Conservation (phyloP, 2,888 invertebrate genomes). For the Cantharis lateralis region DNA sequence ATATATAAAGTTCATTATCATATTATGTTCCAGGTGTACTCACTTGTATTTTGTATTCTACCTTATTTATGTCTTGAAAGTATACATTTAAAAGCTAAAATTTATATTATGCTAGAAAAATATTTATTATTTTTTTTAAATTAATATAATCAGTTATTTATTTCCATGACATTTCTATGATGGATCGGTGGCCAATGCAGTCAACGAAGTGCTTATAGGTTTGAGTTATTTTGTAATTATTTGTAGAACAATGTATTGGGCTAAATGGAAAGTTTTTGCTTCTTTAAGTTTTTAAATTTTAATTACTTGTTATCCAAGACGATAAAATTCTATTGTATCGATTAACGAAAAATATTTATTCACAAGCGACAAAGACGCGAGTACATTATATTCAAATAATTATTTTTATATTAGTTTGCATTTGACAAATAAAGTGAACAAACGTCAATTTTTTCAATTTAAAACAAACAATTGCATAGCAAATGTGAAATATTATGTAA, state of each 20-base stretch:
- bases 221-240: conserved; percentile 44
- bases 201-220: conserved; percentile 59
- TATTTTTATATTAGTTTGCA: too few relatives aligned
- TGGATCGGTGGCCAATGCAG: conserved; percentile 45
- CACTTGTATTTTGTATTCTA: background rate
- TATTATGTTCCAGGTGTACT: background rate
- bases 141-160: conserved; percentile 10
- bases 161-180: conserved; percentile 52
- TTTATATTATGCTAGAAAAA: conserved; percentile 27
- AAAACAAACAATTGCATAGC: too few relatives aligned
- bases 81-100: background rate
- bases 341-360: too few relatives aligned
- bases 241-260: background rate
- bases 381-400: too few relatives aligned
- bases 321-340: too few relatives aligned
- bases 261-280: background rate
- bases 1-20: background rate
- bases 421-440: too few relatives aligned
- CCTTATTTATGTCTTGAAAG: background rate
- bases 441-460: too few relatives aligned
- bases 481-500: too few relatives aligned
- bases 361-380: too few relatives aligned
- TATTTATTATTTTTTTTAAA: background rate
- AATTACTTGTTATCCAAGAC: background rate
- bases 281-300: background rate